A percentile compares a stretch with the other conserved stretches of the same genome.
phyloP scores from a whole-genome alignment of 2,888 invertebrate species.

The Phymatocera aterrima region DNA sequence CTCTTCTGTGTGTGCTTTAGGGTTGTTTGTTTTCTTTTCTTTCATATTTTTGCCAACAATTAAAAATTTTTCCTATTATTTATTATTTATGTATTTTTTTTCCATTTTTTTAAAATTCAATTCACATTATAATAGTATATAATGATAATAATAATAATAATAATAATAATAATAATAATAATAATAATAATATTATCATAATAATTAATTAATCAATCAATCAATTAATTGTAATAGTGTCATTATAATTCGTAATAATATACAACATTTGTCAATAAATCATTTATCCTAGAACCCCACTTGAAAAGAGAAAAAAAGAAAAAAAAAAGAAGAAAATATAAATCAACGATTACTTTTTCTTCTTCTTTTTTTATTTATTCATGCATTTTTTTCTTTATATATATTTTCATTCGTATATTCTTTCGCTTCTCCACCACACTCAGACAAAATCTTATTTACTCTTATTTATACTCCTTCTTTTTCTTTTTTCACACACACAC shows the following conservation, averaged over 20 bases:
- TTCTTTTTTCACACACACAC: slow-evolving; percentile 28
- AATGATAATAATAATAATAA: slow-evolving; percentile 62
- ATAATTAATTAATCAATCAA: slow-evolving; percentile 48
- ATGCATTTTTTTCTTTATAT: slow-evolving; percentile 30
- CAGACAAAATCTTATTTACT: too few relatives aligned
- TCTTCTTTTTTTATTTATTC: slow-evolving; percentile 14
- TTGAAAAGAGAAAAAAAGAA: too few relatives aligned
- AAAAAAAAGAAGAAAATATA: slow-evolving; percentile 62
- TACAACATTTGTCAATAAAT: slow-evolving; percentile 75
- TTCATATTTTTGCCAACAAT: slow-evolving; percentile 66
- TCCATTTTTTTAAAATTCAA: slow-evolving; percentile 66
- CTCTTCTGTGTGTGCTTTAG: slow-evolving; percentile 58
- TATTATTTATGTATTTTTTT: slow-evolving; percentile 67
- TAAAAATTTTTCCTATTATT: slow-evolving; percentile 72
- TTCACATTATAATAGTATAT: slow-evolving; percentile 74
- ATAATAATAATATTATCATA: neutral
- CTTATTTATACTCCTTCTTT: neutral
- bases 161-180: neutral
- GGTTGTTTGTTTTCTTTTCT: neutral
- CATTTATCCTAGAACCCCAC: slow-evolving; percentile 74
- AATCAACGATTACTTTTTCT: slow-evolving; percentile 48
- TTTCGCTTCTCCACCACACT: slow-evolving; percentile 17
- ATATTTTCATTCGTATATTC: slow-evolving; percentile 42
- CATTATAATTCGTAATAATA: slow-evolving; percentile 75
- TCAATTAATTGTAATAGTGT: slow-evolving; percentile 73